Conservation (phyloP, 2,113 vertebrate species). For the Malurus melanocephalus region DNA sequence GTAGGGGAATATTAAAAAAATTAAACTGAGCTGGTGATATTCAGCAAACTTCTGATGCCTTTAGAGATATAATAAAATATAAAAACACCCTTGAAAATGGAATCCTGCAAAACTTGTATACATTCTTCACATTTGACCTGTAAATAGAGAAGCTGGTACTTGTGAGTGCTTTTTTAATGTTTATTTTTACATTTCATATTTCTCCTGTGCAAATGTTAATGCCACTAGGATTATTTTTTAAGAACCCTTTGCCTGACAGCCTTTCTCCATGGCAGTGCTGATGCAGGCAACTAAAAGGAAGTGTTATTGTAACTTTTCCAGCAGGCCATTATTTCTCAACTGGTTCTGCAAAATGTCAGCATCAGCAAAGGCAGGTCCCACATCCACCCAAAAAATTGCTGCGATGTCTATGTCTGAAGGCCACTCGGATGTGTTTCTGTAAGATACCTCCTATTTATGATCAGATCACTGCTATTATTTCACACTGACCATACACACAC, state of each 20-base stretch:
- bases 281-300: neutral
- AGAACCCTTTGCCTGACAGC: neutral
- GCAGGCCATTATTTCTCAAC: neutral
- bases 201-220: conserved; percentile 15
- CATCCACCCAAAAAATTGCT: neutral
- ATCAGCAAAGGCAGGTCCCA: neutral
- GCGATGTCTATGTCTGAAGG: neutral
- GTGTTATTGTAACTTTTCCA: neutral
- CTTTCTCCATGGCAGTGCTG: neutral
- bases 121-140: neutral
- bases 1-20: conserved; percentile 4
- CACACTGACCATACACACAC: too few relatives aligned
- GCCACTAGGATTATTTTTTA: neutral
- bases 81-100: neutral
- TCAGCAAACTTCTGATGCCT: neutral
- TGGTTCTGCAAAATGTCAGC: neutral
- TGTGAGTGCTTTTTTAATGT: neutral
- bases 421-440: neutral
- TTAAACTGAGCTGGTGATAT: neutral
- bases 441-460: neutral
- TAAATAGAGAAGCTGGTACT: neutral
- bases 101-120: neutral
- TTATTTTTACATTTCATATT: conserved; percentile 26
- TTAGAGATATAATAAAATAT: neutral
- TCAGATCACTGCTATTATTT: neutral